These are phyloP conservation scores for Centropristis striata DNA, from an alignment of 2,113 vertebrate genomes.

Conservation along the genomic window DNA sequence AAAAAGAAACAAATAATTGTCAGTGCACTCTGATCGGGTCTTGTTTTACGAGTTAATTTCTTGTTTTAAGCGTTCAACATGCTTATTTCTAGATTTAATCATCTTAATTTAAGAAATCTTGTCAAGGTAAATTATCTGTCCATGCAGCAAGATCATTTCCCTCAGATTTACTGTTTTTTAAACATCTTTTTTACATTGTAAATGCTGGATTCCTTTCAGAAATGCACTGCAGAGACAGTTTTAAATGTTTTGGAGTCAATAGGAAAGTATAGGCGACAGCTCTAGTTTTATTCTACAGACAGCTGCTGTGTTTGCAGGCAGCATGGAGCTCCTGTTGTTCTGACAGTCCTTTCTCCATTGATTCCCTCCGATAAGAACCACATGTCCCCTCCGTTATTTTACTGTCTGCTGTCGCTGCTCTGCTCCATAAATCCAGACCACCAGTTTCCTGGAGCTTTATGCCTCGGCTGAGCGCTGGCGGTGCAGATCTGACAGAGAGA, in stretches of 20 bases:
- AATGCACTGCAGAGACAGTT: background rate
- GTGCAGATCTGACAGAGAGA: conserved; percentile 40
- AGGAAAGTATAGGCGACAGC: conserved; percentile 19
- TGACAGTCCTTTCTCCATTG: conserved; percentile 61
- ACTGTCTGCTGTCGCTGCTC: conserved; percentile 40
- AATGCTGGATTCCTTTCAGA: background rate
- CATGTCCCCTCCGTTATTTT: conserved; percentile 64
- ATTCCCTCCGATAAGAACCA: conserved; percentile 77
- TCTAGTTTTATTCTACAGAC: conserved; percentile 21
- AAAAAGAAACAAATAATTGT: too few relatives aligned
- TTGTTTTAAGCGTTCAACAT: too few relatives aligned
- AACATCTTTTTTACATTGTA: too few relatives aligned
- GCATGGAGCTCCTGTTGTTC: conserved; percentile 58
- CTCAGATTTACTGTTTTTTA: too few relatives aligned
- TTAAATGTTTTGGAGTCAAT: conserved; percentile 7
- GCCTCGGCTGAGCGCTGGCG: conserved; percentile 32
- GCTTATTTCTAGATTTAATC: too few relatives aligned
- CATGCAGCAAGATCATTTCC: too few relatives aligned
- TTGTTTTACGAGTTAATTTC: too few relatives aligned
- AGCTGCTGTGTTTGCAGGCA: conserved; percentile 25
- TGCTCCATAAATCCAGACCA: conserved; percentile 75
- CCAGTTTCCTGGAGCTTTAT: conserved; percentile 73
- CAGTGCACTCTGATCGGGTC: too few relatives aligned
- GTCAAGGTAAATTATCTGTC: too few relatives aligned
- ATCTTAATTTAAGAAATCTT: too few relatives aligned